Evolutionary conservation across 2,888 invertebrate species (phyloP).

Genomic region (Horisme vitalbata): DNA sequence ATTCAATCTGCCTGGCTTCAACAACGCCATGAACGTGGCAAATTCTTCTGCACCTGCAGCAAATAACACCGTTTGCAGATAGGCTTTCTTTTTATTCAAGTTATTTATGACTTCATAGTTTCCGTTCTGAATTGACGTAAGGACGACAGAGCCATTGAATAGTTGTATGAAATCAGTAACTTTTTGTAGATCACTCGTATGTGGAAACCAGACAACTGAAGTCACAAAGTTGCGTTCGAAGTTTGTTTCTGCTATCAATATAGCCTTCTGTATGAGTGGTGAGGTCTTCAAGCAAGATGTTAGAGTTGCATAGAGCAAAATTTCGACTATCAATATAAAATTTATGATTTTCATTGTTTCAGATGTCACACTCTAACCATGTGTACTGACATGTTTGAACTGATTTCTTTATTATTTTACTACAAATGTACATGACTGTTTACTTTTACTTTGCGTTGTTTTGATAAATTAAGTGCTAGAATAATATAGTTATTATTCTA

Average conservation of each 20-base stretch:
- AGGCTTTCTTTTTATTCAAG: slow-evolving; percentile 34
- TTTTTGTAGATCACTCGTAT: slow-evolving; percentile 25
- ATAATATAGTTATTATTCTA: too few species aligned
- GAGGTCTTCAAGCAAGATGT: background rate
- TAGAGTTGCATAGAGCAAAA: background rate
- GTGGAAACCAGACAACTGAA: slow-evolving; percentile 44
- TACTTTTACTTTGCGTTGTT: too few species aligned
- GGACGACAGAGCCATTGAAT: slow-evolving; percentile 42
- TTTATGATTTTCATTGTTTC: too few species aligned
- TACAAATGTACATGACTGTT: too few species aligned
- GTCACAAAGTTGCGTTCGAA: slow-evolving; percentile 41
- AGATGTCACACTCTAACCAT: too few species aligned
- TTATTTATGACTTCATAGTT: slow-evolving; percentile 23
- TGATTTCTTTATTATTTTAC: too few species aligned
- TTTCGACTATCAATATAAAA: background rate
- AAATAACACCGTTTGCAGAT: slow-evolving; percentile 53
- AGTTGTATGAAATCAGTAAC: slow-evolving; percentile 40
- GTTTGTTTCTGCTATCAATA: slow-evolving; percentile 41
- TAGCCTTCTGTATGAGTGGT: slow-evolving; percentile 38
- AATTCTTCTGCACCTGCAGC: slow-evolving; percentile 42
- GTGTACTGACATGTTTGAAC: too few species aligned
- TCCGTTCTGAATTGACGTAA: slow-evolving; percentile 31
- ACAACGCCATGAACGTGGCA: slow-evolving; percentile 35
- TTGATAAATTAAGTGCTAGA: too few species aligned
- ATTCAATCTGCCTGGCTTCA: slow-evolving; percentile 38